A percentile compares a stretch with the other conserved stretches of the same genome.
These are phyloP conservation scores for Noctilio leporinus DNA, from an alignment of 2,113 vertebrate genomes.

Conservation along the genomic window DNA sequence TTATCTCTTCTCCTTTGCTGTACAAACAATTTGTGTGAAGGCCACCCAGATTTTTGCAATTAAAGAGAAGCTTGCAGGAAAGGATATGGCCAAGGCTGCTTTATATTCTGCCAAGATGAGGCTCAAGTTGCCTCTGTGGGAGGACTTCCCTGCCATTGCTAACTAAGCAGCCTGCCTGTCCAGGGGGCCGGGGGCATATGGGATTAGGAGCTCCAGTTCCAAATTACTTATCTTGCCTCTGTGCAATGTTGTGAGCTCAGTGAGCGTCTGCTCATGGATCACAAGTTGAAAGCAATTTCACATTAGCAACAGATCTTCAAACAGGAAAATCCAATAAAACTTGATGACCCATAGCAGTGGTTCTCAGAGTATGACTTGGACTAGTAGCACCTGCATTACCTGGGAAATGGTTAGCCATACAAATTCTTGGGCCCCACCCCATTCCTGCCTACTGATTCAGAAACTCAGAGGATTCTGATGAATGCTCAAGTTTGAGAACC, in stretches of 20 bases:
- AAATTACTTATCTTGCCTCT: not conserved
- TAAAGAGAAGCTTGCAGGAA: conserved; percentile 47
- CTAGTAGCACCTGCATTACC: not conserved
- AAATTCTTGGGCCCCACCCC: not conserved
- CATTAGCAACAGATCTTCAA: not conserved
- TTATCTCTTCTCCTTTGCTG: conserved; percentile 29
- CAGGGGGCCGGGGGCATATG: rapidly evolving
- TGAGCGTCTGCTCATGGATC: not conserved
- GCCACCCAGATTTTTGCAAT: conserved; percentile 58
- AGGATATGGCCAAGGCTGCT: conserved; percentile 36
- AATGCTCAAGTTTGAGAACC: not conserved
- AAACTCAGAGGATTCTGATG: not conserved
- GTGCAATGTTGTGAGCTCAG: not conserved
- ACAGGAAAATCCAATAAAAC: not conserved
- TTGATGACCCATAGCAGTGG: not conserved
- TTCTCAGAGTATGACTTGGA: not conserved
- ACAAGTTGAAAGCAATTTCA: not conserved
- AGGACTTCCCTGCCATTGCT: not conserved
- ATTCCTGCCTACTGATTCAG: conserved; percentile 28
- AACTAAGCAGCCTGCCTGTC: not conserved
- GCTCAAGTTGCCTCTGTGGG: conserved; percentile 49
- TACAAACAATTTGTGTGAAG: conserved; percentile 40
- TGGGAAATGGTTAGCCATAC: not conserved
- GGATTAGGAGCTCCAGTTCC: not conserved
- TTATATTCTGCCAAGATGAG: conserved; percentile 49